Conservation (phyloP, 2,888 invertebrate genomes). For the Sipunculus nudus region DNA sequence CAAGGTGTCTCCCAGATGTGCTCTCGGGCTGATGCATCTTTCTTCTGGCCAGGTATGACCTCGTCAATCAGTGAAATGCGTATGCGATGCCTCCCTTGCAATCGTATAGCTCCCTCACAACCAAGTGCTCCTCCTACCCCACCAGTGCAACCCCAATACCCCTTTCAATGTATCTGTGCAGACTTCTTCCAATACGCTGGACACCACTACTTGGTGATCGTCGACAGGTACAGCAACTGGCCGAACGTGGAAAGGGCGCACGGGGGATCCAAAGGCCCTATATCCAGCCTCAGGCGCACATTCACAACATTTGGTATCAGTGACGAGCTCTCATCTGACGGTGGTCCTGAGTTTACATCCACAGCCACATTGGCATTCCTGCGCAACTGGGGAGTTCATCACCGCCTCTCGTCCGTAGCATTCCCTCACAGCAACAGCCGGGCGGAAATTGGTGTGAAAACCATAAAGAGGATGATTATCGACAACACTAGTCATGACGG, state of each 20-base stretch:
- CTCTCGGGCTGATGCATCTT: conserved; percentile 40
- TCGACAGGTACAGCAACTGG: conserved; percentile 45
- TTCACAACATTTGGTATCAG: conserved; percentile 43
- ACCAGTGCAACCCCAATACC: conserved; percentile 29
- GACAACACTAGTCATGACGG: conserved; percentile 44
- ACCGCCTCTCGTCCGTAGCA: conserved; percentile 46
- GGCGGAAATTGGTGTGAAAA: conserved; percentile 46
- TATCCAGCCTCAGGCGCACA: conserved; percentile 30
- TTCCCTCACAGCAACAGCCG: conserved; percentile 47
- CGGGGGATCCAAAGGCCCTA: conserved; percentile 27
- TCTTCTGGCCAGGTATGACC: conserved; percentile 47
- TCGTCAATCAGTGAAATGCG: conserved; percentile 24
- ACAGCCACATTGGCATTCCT: conserved; percentile 38
- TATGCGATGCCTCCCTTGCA: conserved; percentile 33
- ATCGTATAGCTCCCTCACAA: conserved; percentile 41
- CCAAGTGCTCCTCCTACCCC: conserved; percentile 41
- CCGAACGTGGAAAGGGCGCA: conserved; percentile 36
- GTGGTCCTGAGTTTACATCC: conserved; percentile 43
- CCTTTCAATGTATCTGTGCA: conserved; percentile 31
- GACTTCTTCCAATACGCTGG: conserved; percentile 35
- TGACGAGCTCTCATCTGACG: conserved; percentile 44
- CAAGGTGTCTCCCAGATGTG: conserved; percentile 43
- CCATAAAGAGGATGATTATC: conserved; percentile 44
- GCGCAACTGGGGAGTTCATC: conserved; percentile 43
- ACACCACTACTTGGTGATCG: conserved; percentile 37